Base-by-base conservation (phyloP, 2,113 vertebrate species). In the Colaptes auratus region DNA sequence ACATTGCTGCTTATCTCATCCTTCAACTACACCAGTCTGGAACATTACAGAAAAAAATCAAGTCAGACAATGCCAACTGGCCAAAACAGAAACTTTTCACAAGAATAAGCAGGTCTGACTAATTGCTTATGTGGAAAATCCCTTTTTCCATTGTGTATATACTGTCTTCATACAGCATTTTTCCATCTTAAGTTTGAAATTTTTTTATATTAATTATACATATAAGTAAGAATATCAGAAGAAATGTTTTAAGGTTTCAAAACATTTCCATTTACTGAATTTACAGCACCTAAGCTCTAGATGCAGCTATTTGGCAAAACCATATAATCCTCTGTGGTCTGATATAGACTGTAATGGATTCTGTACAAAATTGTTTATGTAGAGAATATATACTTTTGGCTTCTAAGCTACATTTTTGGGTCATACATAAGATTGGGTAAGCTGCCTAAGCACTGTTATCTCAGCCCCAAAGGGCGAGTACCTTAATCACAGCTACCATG, bases 401-500 rank as follows among this genome's bases (percentile, higher is more conserved):
- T 86, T 82, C 50, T 33, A 66, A 61, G 52, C 19, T 59, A 44
- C 50, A 73, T 63, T 95, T 93, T 78, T 4, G 2, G 28, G 50
- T 85, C 64, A 86, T 25, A 82, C 44, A 55, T 66, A 50, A 33
- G 15, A 44, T 6, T 69, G 63, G 63, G 74, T 61, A 20, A 90
- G 23, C 64, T 52, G n/a, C n/a, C n/a, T n/a, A n/a, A n/a, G n/a
- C n/a, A n/a, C 53, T 30, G 77, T 60, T 56, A 70, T 27, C 53
- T 82, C 72, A 93, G 86, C 35, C 93, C 85, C 82, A 93, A 92
- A 93, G 3, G 85, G n/a, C 67, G 63, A 91, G 73, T 42, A 71
- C 28, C 65, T 39, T 97, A 93, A 81, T 89, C 75, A 93, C 89
- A 91, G 71, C 12, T 30, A 19, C 86, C 28, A 60, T 6, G 12